Evolutionary conservation across 2,797 vertebrate species (phyloP).

Genomic region (Leptatherina wallacei): DNA sequence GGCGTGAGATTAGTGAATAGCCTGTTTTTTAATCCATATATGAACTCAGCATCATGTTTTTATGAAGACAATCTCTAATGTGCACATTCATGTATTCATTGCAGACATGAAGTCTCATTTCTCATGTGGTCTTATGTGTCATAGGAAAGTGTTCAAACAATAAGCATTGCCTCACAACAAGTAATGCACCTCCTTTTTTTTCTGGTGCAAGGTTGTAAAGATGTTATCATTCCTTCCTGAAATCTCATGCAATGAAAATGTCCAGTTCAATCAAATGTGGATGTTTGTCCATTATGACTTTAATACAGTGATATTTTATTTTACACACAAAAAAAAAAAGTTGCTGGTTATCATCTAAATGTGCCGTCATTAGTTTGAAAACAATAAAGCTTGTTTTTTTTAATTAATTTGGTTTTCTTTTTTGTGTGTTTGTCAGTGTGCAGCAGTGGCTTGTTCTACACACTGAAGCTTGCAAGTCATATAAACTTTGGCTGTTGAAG

Average conservation of each 20-base stretch:
- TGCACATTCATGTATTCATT: neutral
- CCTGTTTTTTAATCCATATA: neutral
- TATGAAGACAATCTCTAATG: neutral
- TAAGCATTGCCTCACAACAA: neutral
- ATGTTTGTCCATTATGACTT: constrained; percentile 5
- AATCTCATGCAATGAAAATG: constrained; percentile 9
- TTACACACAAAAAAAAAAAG: constrained; percentile 2
- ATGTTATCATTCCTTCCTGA: constrained; percentile 45
- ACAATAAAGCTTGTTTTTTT: constrained; percentile 49
- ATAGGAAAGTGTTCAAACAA: neutral
- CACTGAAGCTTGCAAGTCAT: neutral
- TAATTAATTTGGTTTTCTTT: neutral
- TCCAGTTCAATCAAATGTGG: neutral
- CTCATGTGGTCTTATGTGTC: neutral
- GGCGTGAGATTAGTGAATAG: neutral
- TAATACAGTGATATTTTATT: constrained; percentile 10
- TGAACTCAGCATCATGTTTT: neutral
- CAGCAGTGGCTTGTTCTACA: neutral
- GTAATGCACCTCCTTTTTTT: neutral
- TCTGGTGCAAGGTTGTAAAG: constrained; percentile 21
- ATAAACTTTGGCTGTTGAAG: neutral
- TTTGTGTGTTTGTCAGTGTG: neutral
- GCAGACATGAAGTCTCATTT: neutral
- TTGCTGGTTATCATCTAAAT: constrained; percentile 16
- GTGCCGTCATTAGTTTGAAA: constrained; percentile 31